phyloP scores from a whole-genome alignment of 2,797 vertebrate species.

The Falco peregrinus region DNA sequence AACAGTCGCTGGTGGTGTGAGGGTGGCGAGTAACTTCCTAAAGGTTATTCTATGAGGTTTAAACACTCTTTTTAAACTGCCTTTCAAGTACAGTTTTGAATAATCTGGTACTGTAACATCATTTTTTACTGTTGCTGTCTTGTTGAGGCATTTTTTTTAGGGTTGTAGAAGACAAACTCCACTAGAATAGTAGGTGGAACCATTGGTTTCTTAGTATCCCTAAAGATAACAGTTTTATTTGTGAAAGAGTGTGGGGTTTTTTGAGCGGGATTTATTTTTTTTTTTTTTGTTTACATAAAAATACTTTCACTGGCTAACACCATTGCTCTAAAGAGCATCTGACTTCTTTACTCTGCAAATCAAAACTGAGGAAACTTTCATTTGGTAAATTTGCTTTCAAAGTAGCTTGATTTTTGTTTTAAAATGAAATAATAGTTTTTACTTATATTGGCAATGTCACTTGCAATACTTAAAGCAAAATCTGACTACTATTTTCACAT shows the following conservation, averaged over 20 bases:
- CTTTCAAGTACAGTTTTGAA: background rate
- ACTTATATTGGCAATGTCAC: rapidly evolving
- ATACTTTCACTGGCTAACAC: background rate
- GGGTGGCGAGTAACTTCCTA: background rate
- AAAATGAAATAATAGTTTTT: background rate
- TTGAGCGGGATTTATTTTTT: too few species aligned
- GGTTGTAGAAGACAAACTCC: background rate
- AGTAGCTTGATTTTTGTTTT: background rate
- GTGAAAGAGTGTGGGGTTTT: background rate
- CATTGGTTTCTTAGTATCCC: background rate
- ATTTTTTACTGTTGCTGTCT: background rate
- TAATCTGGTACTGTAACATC: background rate
- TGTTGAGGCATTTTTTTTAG: background rate
- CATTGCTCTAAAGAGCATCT: background rate
- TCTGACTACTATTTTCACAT: background rate
- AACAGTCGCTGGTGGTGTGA: background rate
- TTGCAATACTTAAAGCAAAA: background rate
- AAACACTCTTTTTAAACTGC: background rate
- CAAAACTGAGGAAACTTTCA: background rate
- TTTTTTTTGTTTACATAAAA: background rate
- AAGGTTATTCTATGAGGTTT: background rate
- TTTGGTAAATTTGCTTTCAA: background rate
- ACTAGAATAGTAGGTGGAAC: background rate
- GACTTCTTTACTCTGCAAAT: background rate
- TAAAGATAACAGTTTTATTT: background rate